A percentile compares a stretch with the other conserved stretches of the same genome.
Evolutionary conservation across 2,113 vertebrate species (phyloP).

Genomic region (Lamprologus ornatipinnis): DNA sequence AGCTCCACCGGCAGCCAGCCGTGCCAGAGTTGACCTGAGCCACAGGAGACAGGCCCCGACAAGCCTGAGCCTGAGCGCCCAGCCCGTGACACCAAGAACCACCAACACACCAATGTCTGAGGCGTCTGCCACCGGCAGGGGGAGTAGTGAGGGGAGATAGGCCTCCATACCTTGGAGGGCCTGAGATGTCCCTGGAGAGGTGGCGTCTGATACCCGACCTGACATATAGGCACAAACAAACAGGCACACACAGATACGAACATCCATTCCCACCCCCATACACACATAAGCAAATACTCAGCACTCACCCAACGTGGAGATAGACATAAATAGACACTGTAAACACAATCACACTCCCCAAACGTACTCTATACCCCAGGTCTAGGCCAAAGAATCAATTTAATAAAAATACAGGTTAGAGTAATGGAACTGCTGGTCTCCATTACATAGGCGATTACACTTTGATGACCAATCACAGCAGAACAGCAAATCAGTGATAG

Average conservation of each 20-base stretch:
- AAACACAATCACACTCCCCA: neutral
- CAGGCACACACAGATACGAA: rapidly evolving
- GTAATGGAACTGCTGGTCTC: neutral
- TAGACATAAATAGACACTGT: neutral
- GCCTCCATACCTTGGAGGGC: rapidly evolving
- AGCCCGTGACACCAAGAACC: rapidly evolving
- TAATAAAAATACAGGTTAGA: neutral
- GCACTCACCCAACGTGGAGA: neutral
- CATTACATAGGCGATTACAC: neutral
- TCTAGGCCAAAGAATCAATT: neutral
- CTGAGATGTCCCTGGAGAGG: neutral
- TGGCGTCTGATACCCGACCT: rapidly evolving
- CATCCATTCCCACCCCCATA: rapidly evolving
- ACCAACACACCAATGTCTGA: neutral
- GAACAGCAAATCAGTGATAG: neutral
- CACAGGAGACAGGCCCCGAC: neutral
- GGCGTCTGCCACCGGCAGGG: neutral
- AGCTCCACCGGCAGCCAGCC: rapidly evolving
- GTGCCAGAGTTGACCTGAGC: neutral
- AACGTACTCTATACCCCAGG: neutral
- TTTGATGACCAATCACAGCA: rapidly evolving
- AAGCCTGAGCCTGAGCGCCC: neutral
- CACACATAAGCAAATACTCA: rapidly evolving
- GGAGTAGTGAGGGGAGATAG: rapidly evolving
- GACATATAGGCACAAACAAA: neutral